Percentiles rank a stretch among this genome's conserved stretches.
Evolutionary conservation across 1,140 invertebrate species (phyloP).

Genomic region (Eupristina koningsbergeri): DNA sequence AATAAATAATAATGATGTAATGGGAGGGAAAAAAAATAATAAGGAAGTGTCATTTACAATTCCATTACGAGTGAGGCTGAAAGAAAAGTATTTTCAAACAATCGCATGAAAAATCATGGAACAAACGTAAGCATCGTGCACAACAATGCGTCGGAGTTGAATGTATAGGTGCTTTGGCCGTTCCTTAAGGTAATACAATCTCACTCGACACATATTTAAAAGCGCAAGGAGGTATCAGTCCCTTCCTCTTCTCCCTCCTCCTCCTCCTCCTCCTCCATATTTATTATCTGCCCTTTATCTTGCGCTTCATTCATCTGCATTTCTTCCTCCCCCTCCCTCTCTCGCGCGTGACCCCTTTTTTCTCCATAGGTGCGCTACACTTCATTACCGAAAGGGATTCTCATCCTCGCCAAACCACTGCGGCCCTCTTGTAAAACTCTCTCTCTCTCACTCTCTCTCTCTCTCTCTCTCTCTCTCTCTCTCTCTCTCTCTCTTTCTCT

Average conservation of each 20-base stretch:
- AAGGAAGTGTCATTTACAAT: too few species aligned
- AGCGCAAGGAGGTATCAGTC: neutral
- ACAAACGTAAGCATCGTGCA: neutral
- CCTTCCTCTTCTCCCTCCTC: neutral
- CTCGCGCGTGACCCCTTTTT: constrained; percentile 30
- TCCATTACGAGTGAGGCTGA: neutral
- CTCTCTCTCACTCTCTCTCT: neutral
- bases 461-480: neutral
- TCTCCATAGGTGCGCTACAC: neutral
- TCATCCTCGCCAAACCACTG: neutral
- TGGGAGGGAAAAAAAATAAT: too few species aligned
- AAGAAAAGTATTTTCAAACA: neutral
- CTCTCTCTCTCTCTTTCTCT: neutral
- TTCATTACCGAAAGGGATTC: constrained; percentile 28
- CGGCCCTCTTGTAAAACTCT: constrained; percentile 34
- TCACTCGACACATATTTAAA: constrained; percentile 43
- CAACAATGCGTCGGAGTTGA: neutral
- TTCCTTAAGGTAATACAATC: constrained; percentile 38
- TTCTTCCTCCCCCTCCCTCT: neutral
- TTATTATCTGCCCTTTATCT: constrained; percentile 33
- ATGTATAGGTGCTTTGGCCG: neutral
- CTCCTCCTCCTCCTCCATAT: constrained; percentile 11
- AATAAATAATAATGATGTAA: too few species aligned
- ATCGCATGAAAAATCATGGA: constrained; percentile 17
- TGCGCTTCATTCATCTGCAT: constrained; percentile 17